Evolutionary conservation across 2,888 invertebrate species (phyloP).

Genomic region (Tyria jacobaeae): DNA sequence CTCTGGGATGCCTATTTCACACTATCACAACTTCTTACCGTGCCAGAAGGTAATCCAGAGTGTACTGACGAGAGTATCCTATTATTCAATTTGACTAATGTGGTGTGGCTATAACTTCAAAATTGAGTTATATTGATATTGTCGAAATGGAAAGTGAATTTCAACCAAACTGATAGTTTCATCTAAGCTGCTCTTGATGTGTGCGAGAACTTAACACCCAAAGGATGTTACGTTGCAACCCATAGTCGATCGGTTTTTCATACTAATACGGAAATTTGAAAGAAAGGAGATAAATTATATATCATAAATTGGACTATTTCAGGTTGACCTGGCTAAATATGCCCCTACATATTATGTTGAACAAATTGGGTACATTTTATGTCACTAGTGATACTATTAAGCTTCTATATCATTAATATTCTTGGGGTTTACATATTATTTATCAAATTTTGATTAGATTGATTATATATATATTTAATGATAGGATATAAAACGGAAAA

Average conservation of each 20-base stretch:
- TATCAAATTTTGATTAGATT: not conserved
- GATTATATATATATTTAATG: not conserved
- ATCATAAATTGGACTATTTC: not conserved
- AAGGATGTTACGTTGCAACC: not conserved
- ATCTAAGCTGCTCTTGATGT: not conserved
- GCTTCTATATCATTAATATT: not conserved
- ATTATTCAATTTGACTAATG: no score
- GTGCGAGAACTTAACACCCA: not conserved
- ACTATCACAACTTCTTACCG: no score
- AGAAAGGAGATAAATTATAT: not conserved
- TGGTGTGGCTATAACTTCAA: no score
- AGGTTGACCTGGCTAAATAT: no score
- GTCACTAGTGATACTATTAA: no score
- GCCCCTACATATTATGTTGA: not conserved
- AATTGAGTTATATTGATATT: not conserved
- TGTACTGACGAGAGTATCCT: no score
- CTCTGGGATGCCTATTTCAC: no score
- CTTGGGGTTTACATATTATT: not conserved
- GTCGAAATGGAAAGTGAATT: no score
- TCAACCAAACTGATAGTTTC: no score
- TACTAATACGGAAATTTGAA: not conserved
- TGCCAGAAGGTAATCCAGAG: no score
- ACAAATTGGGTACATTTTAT: not conserved
- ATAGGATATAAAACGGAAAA: not conserved
- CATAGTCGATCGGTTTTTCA: not conserved